These are phyloP conservation scores for Cylloceria caligata DNA, from an alignment of 2,888 invertebrate species.

Conservation along the genomic window DNA sequence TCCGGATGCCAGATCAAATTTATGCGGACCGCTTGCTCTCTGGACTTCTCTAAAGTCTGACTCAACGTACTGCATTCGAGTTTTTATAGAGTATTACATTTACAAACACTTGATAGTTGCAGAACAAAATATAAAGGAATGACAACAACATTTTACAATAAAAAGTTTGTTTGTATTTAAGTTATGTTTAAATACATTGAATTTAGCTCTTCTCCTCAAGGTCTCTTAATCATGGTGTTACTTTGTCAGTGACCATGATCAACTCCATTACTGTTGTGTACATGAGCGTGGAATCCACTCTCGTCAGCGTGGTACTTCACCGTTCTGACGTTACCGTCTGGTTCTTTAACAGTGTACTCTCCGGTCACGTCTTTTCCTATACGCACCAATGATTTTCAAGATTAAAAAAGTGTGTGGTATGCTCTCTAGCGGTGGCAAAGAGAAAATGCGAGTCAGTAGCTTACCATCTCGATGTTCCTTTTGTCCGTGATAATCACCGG, in stretches of 20 bases:
- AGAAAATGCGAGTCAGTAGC: too few species aligned
- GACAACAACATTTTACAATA: background rate
- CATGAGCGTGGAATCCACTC: constrained; percentile 87
- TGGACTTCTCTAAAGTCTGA: too few species aligned
- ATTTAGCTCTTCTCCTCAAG: background rate
- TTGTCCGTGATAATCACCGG: constrained; percentile 84
- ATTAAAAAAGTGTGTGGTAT: background rate
- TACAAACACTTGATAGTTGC: background rate
- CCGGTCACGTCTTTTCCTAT: constrained; percentile 91
- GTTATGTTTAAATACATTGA: background rate
- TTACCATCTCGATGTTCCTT: constrained; percentile 84
- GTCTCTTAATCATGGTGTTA: constrained; percentile 19
- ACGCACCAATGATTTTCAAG: constrained; percentile 80
- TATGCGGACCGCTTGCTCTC: constrained; percentile 24
- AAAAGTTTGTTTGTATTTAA: background rate
- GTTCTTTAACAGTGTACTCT: constrained; percentile 88
- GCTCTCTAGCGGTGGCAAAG: too few species aligned
- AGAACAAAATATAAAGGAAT: background rate
- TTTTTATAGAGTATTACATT: constrained; percentile 24
- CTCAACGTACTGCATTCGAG: background rate
- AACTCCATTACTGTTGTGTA: constrained; percentile 81
- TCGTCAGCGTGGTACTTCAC: constrained; percentile 89
- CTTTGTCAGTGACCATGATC: constrained; percentile 67
- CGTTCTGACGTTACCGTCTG: constrained; percentile 88
- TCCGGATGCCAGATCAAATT: constrained; percentile 36